phyloP scores from a whole-genome alignment of 2,797 vertebrate species.

The Ptychadena robeensis region DNA sequence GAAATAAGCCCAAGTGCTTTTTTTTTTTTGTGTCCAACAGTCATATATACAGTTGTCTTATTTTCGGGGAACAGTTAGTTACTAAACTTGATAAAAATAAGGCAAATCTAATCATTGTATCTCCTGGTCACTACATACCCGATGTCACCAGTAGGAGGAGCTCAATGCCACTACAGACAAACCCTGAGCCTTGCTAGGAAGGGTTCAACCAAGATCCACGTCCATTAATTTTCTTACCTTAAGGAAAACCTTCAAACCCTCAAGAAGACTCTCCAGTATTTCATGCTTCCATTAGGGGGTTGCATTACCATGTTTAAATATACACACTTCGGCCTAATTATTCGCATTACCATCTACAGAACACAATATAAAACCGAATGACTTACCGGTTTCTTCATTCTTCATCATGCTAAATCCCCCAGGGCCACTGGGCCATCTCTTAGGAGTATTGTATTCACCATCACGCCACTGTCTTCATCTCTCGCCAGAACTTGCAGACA shows the following conservation, averaged over 20 bases:
- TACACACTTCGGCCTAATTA: no score
- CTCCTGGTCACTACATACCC: background rate
- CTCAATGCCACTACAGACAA: no score
- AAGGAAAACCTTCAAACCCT: no score
- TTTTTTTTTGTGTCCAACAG: no score
- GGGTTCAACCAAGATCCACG: no score
- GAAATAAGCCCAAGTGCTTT: no score
- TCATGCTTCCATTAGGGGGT: background rate
- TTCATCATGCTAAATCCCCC: conserved; percentile 94
- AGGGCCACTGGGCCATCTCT: conserved; percentile 92
- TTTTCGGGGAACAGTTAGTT: no score
- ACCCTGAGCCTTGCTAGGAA: no score
- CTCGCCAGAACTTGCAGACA: conserved; percentile 86
- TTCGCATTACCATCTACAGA: background rate
- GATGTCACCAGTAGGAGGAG: background rate
- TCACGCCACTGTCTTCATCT: conserved; percentile 92
- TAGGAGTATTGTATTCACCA: conserved; percentile 94
- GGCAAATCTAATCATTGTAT: background rate
- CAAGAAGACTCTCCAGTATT: no score
- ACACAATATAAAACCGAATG: background rate
- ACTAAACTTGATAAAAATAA: background rate
- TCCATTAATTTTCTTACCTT: no score
- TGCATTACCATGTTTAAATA: background rate
- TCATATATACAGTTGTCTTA: no score
- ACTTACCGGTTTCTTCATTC: conserved; percentile 92